Evolutionary conservation across 2,113 vertebrate genomes (phyloP), one percentile per base, ranked within the genome.

Genomic region (Tupaia tana): DNA sequence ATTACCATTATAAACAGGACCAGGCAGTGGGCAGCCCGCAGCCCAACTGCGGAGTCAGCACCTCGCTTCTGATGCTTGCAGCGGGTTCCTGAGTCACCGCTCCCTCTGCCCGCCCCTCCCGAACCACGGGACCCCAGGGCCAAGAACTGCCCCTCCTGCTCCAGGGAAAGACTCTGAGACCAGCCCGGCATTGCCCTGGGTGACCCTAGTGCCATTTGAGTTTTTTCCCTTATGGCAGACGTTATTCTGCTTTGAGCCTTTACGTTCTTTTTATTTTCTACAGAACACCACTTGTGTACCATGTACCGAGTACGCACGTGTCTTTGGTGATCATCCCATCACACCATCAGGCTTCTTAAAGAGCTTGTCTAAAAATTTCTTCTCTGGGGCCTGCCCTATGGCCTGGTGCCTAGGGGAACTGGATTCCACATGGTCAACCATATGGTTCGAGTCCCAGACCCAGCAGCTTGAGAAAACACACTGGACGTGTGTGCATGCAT

Each of bases 51-150:
- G 31, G 56, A 61, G 74, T 59, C 83, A 93, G 84, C 54, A 12
- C 27, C 63, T 93, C 73, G 52, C 63, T 94, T 79, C 70, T 82
- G 52, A 61, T n/a, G 73, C n/a, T 25, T 93, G 67, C 25, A 20
- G 19, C 89, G 64, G 70, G 75, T 73, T 92, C 43, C 69, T 34
- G 63, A 84, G 94, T 93, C 77, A 69, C 79, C 31, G 14, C 56
- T 75, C 61, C 67, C 75, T 91, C 80, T 75, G 54, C 24, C 58
- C 16, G 43, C 31, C 19, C 20, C 27, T 67, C 15, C 58, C 31
- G 9, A 95, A 20, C 34, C 29, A 56, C 29, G 3, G 19, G 73
- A 77, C 63, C 79, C 52, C 18, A 20, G 73, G 29, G 34, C 56
- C 34, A 56, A 90, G 79, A 43, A 64, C 31, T 9, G 24, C 16